Evolutionary conservation across 2,797 vertebrate genomes (phyloP), one percentile per base, ranked within the genome.

Genomic region (Pseudopleuronectes americanus): DNA sequence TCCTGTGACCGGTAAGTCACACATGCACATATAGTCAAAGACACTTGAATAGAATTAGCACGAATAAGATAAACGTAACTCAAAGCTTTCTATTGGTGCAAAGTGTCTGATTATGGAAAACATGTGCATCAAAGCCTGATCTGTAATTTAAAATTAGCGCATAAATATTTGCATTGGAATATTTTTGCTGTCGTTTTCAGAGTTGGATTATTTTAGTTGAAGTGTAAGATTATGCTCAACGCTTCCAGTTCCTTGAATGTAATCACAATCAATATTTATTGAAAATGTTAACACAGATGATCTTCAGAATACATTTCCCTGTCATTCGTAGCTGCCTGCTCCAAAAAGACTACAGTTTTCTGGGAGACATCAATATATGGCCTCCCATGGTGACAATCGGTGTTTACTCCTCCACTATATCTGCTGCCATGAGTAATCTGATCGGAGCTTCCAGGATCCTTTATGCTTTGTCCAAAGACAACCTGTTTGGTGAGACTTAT

Each of bases 371-470:
- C 66, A 95, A 94, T 66, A 51, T 96, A 51, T 95, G 95, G 93
- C 90, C 94, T 0, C 95, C 95, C 0, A 87, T 96, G 33, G 95
- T 96, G 63, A 84, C 92, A 19, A 70, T 94, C 0, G 95, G 96
- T 1, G 84, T 96, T 72, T 96, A 96, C 16, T 93, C 94, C 24
- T 93, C 95, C 0, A 86, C 94, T 0, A 79, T 96, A 6, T 96
- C 95, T 0, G 95, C 96, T 31, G 94, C 95, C 57, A 96, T 96
- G 95, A 96, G 95, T 84, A 95, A 95, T 26, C 92, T 96, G 31
- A 96, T 96, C 0, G 95, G 95, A 1, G 96, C 95, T 8, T 96
- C 95, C 19, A 92, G 95, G 41, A 94, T 96, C 79, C 90, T 96
- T 13, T 94, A 95, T 0, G 95, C 95, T 10, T 86, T 96, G 38